phyloP scores from a whole-genome alignment of 1,140 invertebrate species.

The Diploscapter pachys region DNA sequence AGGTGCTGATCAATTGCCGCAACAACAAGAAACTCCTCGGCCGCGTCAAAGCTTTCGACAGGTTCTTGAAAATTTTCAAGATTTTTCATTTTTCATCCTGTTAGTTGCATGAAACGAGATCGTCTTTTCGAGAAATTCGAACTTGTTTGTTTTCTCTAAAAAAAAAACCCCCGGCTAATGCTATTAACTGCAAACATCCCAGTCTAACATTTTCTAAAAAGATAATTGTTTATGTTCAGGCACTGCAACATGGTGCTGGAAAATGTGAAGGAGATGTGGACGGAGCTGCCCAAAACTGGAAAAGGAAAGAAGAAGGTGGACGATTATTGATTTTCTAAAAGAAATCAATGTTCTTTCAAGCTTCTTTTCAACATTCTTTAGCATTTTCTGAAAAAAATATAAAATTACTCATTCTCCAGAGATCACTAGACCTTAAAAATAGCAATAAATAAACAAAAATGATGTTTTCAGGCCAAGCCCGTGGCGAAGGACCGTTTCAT shows the following conservation, averaged over 20 bases:
- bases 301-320: conserved; percentile 70
- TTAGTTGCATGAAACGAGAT: too few species aligned
- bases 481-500: conserved; percentile 99
- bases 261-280: conserved; percentile 99
- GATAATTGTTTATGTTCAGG: conserved; percentile 55
- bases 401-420: too few species aligned
- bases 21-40: conserved; percentile 98
- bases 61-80: conserved; percentile 61
- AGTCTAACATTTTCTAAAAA: background rate
- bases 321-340: background rate
- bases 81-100: too few species aligned
- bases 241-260: conserved; percentile 99
- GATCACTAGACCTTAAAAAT: too few species aligned
- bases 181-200: too few species aligned
- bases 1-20: conserved; percentile 71
- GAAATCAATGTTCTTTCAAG: background rate
- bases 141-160: too few species aligned
- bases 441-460: conserved; percentile 62
- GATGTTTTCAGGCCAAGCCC: conserved; percentile 72
- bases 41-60: conserved; percentile 96
- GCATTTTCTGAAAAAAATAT: too few species aligned
- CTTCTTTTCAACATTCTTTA: too few species aligned
- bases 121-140: background rate
- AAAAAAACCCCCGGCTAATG: too few species aligned
- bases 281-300: conserved; percentile 88